A percentile compares a stretch with the other conserved stretches of the same genome.
Evolutionary conservation across 1,140 invertebrate species (phyloP).

Genomic region (Pachypeltis micranthus): DNA sequence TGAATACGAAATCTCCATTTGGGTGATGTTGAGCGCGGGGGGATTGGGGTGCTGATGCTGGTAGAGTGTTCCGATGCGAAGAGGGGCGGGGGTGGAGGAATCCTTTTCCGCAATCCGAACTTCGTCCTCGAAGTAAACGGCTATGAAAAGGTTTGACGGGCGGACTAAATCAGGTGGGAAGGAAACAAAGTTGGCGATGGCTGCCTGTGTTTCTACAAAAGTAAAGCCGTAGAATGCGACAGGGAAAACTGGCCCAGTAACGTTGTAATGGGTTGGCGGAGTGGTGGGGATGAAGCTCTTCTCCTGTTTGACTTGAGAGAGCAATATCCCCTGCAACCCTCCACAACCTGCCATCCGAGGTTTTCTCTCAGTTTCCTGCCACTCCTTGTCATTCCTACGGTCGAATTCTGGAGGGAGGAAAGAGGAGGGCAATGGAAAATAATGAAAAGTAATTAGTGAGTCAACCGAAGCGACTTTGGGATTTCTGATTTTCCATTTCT

Average conservation of each 20-base stretch:
- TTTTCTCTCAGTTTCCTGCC: neutral
- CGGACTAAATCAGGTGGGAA: neutral
- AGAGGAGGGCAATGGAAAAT: slow-evolving; percentile 1
- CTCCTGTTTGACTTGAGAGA: slow-evolving; percentile 2
- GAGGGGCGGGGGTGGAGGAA: too few species aligned
- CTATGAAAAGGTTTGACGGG: too few species aligned
- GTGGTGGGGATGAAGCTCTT: neutral
- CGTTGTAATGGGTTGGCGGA: neutral
- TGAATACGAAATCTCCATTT: too few species aligned
- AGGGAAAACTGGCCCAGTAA: neutral
- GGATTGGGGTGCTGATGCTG: too few species aligned
- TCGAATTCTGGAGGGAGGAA: neutral
- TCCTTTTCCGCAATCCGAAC: too few species aligned
- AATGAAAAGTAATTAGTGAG: slow-evolving; percentile 6
- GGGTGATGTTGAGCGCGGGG: too few species aligned
- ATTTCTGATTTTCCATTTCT: slow-evolving; percentile 7
- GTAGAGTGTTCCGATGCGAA: too few species aligned
- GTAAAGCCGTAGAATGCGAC: neutral
- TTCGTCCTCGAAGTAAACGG: too few species aligned
- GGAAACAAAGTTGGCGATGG: neutral
- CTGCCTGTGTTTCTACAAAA: neutral
- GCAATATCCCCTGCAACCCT: neutral
- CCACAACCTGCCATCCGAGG: neutral
- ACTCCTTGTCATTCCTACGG: neutral
- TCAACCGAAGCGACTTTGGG: slow-evolving; percentile 5